Conservation (phyloP, 2,113 vertebrate species). For the Uria lomvia region DNA sequence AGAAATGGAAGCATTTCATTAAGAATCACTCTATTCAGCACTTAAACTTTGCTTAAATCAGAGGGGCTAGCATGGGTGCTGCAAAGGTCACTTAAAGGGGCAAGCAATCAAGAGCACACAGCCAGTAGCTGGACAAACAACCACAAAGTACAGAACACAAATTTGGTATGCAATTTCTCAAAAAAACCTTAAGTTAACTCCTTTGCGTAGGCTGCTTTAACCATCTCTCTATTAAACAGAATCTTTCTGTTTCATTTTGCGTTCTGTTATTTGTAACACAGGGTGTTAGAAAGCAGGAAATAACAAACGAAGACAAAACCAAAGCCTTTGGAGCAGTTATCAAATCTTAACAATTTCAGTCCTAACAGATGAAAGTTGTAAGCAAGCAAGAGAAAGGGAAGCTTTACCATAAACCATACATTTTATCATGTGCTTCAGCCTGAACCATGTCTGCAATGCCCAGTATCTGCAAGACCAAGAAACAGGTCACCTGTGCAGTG, state of each 20-base stretch:
- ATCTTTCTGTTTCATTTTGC: not conserved
- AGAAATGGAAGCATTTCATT: not conserved
- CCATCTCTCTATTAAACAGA: not conserved
- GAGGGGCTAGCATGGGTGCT: not conserved
- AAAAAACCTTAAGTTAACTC: not conserved
- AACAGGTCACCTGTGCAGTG: not conserved
- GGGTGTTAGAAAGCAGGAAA: not conserved
- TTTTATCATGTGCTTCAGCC: not conserved
- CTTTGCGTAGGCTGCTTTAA: not conserved
- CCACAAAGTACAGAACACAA: not conserved
- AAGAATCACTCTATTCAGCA: not conserved
- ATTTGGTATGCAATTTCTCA: not conserved
- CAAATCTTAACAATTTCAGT: not conserved
- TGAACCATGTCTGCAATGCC: not conserved
- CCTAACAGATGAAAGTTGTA: not conserved
- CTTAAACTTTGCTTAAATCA: not conserved
- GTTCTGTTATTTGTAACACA: not conserved
- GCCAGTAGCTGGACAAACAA: not conserved
- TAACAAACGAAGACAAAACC: not conserved
- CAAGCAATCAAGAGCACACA: not conserved
- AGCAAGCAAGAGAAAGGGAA: not conserved
- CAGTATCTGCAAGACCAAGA: not conserved
- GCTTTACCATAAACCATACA: not conserved
- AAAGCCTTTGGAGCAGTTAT: not conserved
- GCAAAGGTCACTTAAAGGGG: not conserved